Conservation (phyloP, 2,888 invertebrate species). For the Nemapogon koenigi region DNA sequence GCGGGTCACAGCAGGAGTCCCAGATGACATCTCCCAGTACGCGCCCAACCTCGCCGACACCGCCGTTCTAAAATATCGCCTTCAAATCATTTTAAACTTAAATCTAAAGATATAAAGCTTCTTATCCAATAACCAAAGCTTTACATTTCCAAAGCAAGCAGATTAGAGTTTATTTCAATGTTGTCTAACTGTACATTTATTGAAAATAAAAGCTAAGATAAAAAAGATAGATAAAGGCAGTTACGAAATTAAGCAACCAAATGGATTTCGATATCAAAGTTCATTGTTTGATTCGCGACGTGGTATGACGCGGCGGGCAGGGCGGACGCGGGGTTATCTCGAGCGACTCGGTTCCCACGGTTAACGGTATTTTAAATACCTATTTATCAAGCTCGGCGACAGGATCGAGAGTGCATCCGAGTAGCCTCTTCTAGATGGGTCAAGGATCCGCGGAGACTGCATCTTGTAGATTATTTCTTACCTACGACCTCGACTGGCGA, state of each 20-base stretch:
- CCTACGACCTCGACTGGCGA: constrained; percentile 5
- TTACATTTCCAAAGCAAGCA: constrained; percentile 23
- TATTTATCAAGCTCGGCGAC: constrained; percentile 56
- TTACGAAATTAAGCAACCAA: constrained; percentile 56
- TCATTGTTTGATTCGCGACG: constrained; percentile 52
- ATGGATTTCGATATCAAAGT: constrained; percentile 48
- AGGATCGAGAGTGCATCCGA: constrained; percentile 50
- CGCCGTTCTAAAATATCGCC: constrained; percentile 1
- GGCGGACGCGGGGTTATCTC: constrained; percentile 41
- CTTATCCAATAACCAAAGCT: not conserved
- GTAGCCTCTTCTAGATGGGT: constrained; percentile 64
- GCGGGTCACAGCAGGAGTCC: constrained; percentile 51
- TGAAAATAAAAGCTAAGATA: constrained; percentile 53
- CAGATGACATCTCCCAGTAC: constrained; percentile 53
- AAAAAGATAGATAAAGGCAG: constrained; percentile 44
- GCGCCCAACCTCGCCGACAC: too few relatives aligned
- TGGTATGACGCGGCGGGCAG: constrained; percentile 22
- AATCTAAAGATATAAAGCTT: not conserved
- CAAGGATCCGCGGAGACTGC: constrained; percentile 59
- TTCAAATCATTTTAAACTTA: constrained; percentile 2
- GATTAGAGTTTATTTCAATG: constrained; percentile 36
- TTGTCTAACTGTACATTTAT: constrained; percentile 29
- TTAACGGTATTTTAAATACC: constrained; percentile 60
- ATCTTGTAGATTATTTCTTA: too few relatives aligned
- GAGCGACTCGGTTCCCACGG: constrained; percentile 60